Evolutionary conservation across 2,888 invertebrate genomes (phyloP).

Genomic region (Dermolepida albohirtum): DNA sequence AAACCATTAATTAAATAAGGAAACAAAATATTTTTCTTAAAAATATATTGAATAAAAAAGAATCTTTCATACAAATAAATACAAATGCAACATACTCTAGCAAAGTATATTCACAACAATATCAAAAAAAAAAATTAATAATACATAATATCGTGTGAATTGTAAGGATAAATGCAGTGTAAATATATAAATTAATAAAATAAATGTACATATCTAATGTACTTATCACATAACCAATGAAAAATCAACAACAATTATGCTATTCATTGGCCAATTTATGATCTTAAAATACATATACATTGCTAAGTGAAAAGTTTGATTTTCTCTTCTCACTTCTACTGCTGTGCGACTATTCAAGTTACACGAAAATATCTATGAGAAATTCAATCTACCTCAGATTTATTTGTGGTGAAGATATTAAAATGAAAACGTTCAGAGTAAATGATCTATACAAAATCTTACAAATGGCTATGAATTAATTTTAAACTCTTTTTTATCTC

Average conservation of each 20-base stretch:
- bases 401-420: no score
- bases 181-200: conserved; percentile 10
- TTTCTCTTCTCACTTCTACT: conserved; percentile 1
- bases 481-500: no score
- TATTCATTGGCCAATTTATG: conserved; percentile 20
- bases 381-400: no score
- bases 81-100: conserved; percentile 39
- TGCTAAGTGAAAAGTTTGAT: neutral
- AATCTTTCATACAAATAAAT: conserved; percentile 43
- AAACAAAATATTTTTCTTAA: conserved; percentile 18
- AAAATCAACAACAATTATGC: conserved; percentile 1
- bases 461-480: no score
- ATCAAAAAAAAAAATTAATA: conserved; percentile 30
- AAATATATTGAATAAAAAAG: conserved; percentile 38
- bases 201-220: conserved; percentile 18
- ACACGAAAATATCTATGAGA: no score
- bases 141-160: conserved; percentile 20
- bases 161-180: conserved; percentile 23
- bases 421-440: no score
- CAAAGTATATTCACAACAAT: conserved; percentile 24
- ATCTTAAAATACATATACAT: conserved; percentile 8
- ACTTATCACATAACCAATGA: conserved; percentile 41
- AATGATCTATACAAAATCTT: no score
- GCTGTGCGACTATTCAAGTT: neutral
- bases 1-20: no score